These are phyloP conservation scores for Seriola rivoliana DNA, from an alignment of 2,113 vertebrate species.

Conservation along the genomic window DNA sequence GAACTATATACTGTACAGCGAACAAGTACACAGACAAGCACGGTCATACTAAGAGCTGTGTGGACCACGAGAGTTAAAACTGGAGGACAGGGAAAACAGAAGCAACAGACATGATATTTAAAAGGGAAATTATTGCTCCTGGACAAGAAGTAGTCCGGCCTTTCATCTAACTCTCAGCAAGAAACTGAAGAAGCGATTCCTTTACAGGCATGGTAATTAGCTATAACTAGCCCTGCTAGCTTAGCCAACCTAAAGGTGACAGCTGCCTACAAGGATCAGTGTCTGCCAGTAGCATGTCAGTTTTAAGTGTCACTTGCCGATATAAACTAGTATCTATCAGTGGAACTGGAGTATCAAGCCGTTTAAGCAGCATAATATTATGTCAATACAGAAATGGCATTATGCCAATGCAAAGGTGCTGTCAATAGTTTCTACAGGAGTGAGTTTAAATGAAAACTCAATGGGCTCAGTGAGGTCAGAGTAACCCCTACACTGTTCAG, in stretches of 20 bases:
- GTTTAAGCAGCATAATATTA: conserved; percentile 7
- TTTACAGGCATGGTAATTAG: background rate
- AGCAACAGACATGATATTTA: background rate
- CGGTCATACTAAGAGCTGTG: background rate
- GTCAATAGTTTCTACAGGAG: background rate
- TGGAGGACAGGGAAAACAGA: background rate
- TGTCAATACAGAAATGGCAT: conserved; percentile 25
- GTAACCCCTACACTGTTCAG: background rate
- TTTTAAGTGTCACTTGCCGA: conserved; percentile 35
- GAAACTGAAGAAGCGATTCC: background rate
- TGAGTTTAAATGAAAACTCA: background rate
- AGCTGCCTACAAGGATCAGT: conserved; percentile 7
- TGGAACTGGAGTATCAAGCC: background rate
- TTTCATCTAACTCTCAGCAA: rapidly evolving
- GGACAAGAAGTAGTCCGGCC: background rate
- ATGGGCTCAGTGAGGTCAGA: background rate
- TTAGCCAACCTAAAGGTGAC: conserved; percentile 1
- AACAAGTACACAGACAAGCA: background rate
- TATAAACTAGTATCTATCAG: background rate
- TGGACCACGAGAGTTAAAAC: background rate
- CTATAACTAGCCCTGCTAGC: background rate
- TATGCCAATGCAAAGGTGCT: background rate
- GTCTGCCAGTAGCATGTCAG: conserved; percentile 3
- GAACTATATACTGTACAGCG: background rate
- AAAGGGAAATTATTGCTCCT: background rate